A percentile compares a stretch with the other conserved stretches of the same genome.
phyloP scores from a whole-genome alignment of 2,113 vertebrate genomes.

The Ictalurus furcatus region DNA sequence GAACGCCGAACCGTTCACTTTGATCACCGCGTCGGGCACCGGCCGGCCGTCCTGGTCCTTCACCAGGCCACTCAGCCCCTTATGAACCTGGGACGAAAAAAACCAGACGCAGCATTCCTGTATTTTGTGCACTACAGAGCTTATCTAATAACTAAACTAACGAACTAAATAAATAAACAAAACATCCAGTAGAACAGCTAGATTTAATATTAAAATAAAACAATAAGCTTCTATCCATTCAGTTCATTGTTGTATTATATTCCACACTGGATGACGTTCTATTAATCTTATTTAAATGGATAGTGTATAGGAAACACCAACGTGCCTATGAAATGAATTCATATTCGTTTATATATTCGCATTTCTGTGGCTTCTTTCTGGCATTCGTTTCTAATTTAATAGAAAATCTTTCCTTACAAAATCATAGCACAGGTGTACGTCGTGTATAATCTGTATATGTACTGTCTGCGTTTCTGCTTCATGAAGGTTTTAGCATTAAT shows the following conservation, averaged over 20 bases:
- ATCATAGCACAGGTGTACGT: too few relatives aligned
- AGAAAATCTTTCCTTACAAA: too few relatives aligned
- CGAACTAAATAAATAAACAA: background rate
- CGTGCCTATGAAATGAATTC: background rate
- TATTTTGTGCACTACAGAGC: background rate
- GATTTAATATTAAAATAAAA: too few relatives aligned
- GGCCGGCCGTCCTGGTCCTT: conserved; percentile 86
- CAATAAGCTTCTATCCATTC: background rate
- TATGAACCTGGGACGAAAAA: conserved; percentile 80
- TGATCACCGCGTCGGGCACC: conserved; percentile 82
- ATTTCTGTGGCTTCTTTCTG: background rate
- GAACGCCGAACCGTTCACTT: conserved; percentile 81
- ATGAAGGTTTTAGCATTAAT: too few relatives aligned
- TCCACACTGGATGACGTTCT: background rate
- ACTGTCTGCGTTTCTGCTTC: too few relatives aligned
- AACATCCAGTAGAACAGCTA: too few relatives aligned
- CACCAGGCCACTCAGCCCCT: conserved; percentile 88
- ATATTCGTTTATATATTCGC: background rate
- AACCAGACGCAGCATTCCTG: background rate
- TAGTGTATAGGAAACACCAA: background rate
- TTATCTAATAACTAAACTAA: background rate
- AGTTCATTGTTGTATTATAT: background rate
- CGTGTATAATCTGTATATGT: too few relatives aligned
- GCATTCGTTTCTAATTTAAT: too few relatives aligned
- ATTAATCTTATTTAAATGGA: background rate